phyloP scores from a whole-genome alignment of 2,797 vertebrate species.

The Tenualosa ilisha region DNA sequence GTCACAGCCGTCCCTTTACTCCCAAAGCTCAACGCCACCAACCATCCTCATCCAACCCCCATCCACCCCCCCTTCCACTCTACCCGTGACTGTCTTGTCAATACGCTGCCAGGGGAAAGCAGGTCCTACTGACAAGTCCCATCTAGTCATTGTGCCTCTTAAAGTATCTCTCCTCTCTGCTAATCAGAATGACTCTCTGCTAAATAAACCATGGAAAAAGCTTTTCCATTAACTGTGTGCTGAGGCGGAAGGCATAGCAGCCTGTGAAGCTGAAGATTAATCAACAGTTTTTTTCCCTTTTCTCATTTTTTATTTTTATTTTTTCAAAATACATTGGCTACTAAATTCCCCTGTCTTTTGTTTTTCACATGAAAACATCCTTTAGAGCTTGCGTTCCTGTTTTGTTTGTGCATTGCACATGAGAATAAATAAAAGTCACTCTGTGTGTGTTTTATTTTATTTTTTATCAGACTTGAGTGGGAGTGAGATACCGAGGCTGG shows the following conservation, averaged over 20 bases:
- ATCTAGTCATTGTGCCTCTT: constrained; percentile 91
- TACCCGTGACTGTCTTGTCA: constrained; percentile 69
- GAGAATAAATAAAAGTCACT: constrained; percentile 9
- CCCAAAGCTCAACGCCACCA: constrained; percentile 1
- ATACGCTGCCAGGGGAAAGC: constrained; percentile 75
- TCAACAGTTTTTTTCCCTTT: constrained; percentile 83
- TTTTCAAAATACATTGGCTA: background rate
- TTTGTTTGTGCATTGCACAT: background rate
- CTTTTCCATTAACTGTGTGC: constrained; percentile 87
- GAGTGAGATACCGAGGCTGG: constrained; percentile 30
- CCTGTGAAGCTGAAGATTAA: constrained; percentile 81
- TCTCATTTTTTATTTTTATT: background rate
- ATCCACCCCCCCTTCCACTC: background rate
- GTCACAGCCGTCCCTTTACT: background rate
- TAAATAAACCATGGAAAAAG: constrained; percentile 99
- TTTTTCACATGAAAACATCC: constrained; percentile 56
- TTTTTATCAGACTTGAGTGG: constrained; percentile 34
- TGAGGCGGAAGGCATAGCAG: constrained; percentile 84
- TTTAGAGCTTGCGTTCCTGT: background rate
- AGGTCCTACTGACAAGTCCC: constrained; percentile 84
- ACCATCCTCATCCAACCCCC: background rate
- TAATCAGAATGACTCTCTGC: constrained; percentile 97
- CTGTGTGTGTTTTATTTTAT: background rate
- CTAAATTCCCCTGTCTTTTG: constrained; percentile 66
- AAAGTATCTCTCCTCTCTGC: constrained; percentile 88